A percentile compares a stretch with the other conserved stretches of the same genome.
phyloP scores from a whole-genome alignment of 1,140 invertebrate species.

The Ceratina calcarata region DNA sequence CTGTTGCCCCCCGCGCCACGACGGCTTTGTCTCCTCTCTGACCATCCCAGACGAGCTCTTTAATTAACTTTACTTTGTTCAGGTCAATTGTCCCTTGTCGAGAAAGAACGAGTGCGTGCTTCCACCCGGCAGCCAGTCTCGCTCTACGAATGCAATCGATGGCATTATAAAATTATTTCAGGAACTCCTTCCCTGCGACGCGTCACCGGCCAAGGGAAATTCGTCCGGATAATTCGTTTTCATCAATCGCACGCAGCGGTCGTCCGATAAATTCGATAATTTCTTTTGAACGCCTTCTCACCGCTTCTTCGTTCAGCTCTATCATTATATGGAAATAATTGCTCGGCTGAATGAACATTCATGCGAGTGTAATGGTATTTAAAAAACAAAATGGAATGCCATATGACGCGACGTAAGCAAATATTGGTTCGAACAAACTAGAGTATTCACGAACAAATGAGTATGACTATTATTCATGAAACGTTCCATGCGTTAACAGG shows the following conservation, averaged over 20 bases:
- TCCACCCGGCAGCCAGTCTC: background rate
- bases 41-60: constrained; percentile 42
- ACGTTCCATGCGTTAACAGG: background rate
- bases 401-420: background rate
- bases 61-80: constrained; percentile 60
- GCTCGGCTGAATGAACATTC: too few species aligned
- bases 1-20: background rate
- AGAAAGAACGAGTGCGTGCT: constrained; percentile 33
- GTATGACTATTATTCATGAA: background rate
- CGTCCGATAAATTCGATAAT: background rate
- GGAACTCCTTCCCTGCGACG: background rate
- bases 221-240: background rate
- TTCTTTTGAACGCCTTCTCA: background rate
- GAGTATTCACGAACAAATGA: background rate
- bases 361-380: background rate
- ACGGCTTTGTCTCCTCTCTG: constrained; percentile 16
- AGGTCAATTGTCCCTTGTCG: constrained; percentile 51
- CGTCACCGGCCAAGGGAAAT: background rate
- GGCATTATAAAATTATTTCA: constrained; percentile 51
- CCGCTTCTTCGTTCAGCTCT: background rate
- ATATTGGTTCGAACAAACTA: background rate
- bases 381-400: background rate
- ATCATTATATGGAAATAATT: background rate
- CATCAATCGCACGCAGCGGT: background rate
- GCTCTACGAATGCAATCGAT: constrained; percentile 15